A percentile compares a stretch with the other conserved stretches of the same genome.
phyloP scores from a whole-genome alignment of 2,113 vertebrate species.

The Alexandromys fortis region DNA sequence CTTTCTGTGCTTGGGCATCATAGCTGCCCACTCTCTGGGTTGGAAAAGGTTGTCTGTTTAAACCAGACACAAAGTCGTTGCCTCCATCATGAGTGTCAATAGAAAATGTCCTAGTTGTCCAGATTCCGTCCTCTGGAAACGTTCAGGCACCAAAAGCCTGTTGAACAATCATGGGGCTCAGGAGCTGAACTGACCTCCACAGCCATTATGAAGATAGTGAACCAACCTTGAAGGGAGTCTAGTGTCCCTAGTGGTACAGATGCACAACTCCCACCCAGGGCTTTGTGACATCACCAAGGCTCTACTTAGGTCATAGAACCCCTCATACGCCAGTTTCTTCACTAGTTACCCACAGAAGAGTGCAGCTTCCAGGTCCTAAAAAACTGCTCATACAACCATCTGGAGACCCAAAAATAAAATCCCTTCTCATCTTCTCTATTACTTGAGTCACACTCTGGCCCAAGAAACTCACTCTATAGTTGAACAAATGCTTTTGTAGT shows the following conservation, averaged over 20 bases:
- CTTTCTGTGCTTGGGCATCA: not conserved
- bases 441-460: not conserved
- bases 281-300: not conserved
- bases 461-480: not conserved
- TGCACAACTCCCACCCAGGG: accelerated
- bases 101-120: not conserved
- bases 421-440: slow-evolving; percentile 25
- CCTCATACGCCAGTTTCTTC: not conserved
- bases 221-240: not conserved
- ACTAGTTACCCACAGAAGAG: not conserved
- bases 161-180: not conserved
- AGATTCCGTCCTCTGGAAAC: not conserved
- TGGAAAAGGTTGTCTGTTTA: not conserved
- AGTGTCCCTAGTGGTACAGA: not conserved
- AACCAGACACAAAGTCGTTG: not conserved
- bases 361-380: not conserved
- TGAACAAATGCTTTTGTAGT: too few relatives aligned
- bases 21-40: too few relatives aligned
- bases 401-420: not conserved
- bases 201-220: accelerated
- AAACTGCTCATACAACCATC: not conserved
- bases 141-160: not conserved
- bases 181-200: accelerated
- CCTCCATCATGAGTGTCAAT: not conserved
- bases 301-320: not conserved